phyloP scores from a whole-genome alignment of 2,888 invertebrate genomes.

The Eudasyphora cyanicolor region DNA sequence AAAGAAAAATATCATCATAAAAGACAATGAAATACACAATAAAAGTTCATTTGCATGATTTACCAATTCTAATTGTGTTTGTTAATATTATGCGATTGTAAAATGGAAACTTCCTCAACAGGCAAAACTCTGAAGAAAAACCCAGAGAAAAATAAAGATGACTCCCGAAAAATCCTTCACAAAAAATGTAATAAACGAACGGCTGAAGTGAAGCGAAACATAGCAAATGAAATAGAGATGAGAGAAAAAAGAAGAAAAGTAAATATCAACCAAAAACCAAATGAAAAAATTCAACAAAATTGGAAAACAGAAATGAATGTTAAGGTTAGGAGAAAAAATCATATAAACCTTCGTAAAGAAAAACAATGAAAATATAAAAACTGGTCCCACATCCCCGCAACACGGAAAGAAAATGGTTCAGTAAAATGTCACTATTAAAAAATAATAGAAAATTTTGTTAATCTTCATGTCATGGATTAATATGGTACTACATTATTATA shows the following conservation, averaged over 20 bases:
- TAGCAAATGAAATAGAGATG: constrained; percentile 19
- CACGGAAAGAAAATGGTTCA: too few species aligned
- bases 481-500: too few species aligned
- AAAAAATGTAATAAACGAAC: constrained; percentile 47
- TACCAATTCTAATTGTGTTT: constrained; percentile 73
- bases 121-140: too few species aligned
- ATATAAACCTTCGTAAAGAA: not conserved
- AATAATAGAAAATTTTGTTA: too few species aligned
- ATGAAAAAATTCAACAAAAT: not conserved
- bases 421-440: too few species aligned
- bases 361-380: not conserved
- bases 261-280: constrained; percentile 24
- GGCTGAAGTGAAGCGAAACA: constrained; percentile 45
- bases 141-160: constrained; percentile 9
- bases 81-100: constrained; percentile 69
- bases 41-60: constrained; percentile 70
- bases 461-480: too few species aligned
- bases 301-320: not conserved
- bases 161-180: constrained; percentile 28
- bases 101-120: constrained; percentile 29
- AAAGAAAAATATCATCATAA: constrained; percentile 27
- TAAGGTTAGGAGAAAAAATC: not conserved
- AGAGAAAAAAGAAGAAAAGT: constrained; percentile 33
- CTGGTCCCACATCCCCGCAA: not conserved
- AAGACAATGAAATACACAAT: constrained; percentile 52